phyloP scores from a whole-genome alignment of 2,797 vertebrate species.

The Micrastur ruficollis region DNA sequence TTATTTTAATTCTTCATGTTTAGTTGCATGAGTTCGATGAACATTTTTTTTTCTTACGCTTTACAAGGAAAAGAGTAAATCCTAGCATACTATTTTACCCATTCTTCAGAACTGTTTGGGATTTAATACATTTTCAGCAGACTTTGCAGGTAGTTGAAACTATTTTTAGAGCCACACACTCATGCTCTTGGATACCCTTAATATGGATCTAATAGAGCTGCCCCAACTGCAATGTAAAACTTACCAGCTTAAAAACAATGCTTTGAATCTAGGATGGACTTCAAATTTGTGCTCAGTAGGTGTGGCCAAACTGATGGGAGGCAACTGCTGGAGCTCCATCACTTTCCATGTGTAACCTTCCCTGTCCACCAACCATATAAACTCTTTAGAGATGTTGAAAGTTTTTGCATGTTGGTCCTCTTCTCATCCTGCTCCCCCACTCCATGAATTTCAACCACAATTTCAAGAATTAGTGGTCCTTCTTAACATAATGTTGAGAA shows the following conservation, averaged over 20 bases:
- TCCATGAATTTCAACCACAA: not conserved
- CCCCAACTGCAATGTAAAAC: not conserved
- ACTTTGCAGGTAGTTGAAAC: not conserved
- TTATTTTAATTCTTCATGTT: not conserved
- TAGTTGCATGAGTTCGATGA: not conserved
- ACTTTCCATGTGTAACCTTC: not conserved
- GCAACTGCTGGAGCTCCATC: not conserved
- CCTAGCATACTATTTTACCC: not conserved
- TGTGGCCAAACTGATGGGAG: not conserved
- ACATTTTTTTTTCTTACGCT: not conserved
- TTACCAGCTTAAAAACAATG: not conserved
- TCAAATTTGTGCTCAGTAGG: not conserved
- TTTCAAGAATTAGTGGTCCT: not conserved
- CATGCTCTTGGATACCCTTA: not conserved
- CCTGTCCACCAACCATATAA: too few relatives aligned
- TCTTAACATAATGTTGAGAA: not conserved
- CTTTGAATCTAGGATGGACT: not conserved
- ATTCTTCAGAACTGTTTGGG: not conserved
- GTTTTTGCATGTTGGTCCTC: accelerated
- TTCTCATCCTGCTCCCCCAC: not conserved
- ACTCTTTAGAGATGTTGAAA: not conserved
- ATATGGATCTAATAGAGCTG: not conserved
- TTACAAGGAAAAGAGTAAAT: not conserved
- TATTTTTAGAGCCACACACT: not conserved
- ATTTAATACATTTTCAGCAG: not conserved